These are phyloP conservation scores for Cydia fagiglandana DNA, from an alignment of 1,140 invertebrate genomes.

Conservation along the genomic window DNA sequence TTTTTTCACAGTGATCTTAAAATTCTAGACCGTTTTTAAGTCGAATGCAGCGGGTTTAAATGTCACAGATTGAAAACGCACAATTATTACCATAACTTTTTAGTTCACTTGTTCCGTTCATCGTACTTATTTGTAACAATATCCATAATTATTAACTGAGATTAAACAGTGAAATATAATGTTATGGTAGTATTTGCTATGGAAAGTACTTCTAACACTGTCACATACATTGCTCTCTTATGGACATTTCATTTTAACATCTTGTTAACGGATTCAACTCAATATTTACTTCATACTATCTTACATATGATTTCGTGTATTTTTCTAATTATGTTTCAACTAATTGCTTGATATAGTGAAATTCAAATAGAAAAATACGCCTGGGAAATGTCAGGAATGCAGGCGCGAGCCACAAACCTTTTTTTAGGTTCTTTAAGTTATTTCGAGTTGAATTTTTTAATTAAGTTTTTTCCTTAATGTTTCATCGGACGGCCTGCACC, in stretches of 20 bases:
- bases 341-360: background rate
- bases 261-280: slow-evolving; percentile 30
- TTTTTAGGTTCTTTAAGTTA: background rate
- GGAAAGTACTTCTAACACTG: background rate
- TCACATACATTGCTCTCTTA: slow-evolving; percentile 23
- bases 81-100: background rate
- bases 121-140: slow-evolving; percentile 20
- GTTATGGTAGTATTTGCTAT: slow-evolving; percentile 8
- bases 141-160: slow-evolving; percentile 4
- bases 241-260: slow-evolving; percentile 16
- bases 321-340: slow-evolving; percentile 12
- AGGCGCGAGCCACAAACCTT: background rate
- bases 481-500: slow-evolving; percentile 58
- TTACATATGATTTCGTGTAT: slow-evolving; percentile 5
- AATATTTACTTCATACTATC: slow-evolving; percentile 3
- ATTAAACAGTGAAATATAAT: slow-evolving; percentile 18
- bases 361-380: slow-evolving; percentile 10
- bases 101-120: slow-evolving; percentile 16
- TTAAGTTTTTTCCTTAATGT: slow-evolving; percentile 39
- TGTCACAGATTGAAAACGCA: background rate
- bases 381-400: background rate
- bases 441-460: slow-evolving; percentile 30
- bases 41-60: background rate
- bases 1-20: background rate
- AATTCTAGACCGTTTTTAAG: background rate